A percentile compares a stretch with the other conserved stretches of the same genome.
Evolutionary conservation across 2,888 invertebrate genomes (phyloP).

Genomic region (Atherix ibis): DNA sequence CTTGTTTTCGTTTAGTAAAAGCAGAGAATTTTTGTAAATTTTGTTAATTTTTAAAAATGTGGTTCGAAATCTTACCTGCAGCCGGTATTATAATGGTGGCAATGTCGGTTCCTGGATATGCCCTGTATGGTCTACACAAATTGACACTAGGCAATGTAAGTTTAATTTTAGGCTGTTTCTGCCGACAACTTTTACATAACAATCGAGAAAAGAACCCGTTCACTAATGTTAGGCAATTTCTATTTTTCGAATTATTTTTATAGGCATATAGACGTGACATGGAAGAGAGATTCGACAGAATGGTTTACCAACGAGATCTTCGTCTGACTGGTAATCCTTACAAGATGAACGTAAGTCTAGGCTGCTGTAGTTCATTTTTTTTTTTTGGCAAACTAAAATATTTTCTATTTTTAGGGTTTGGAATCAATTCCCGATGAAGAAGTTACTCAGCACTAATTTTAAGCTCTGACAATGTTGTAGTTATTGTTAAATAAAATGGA

Average conservation of each 20-base stretch:
- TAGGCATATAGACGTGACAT: conserved; percentile 43
- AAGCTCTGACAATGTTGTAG: too few species aligned
- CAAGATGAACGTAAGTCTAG: conserved; percentile 37
- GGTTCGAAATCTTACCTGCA: conserved; percentile 56
- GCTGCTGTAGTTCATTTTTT: too few species aligned
- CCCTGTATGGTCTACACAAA: conserved; percentile 46
- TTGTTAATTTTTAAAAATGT: conserved; percentile 36
- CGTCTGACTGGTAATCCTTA: conserved; percentile 46
- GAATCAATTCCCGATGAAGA: conserved; percentile 40
- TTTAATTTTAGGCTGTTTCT: conserved; percentile 15
- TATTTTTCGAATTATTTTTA: conserved; percentile 14
- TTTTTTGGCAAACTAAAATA: conserved; percentile 4
- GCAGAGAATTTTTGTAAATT: too few species aligned
- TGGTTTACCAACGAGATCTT: conserved; percentile 43
- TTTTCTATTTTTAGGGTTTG: conserved; percentile 38
- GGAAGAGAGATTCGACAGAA: conserved; percentile 36
- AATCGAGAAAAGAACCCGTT: not conserved
- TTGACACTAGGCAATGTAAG: conserved; percentile 46
- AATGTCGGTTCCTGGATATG: conserved; percentile 44
- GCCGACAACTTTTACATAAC: conserved; percentile 10
- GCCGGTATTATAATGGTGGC: conserved; percentile 42
- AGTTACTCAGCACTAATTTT: too few species aligned
- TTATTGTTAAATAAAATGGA: too few species aligned
- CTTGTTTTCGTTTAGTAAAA: too few species aligned
- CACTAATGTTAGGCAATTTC: conserved; percentile 1